These are phyloP conservation scores for Shargacucullia verbasci DNA, from an alignment of 2,888 invertebrate species.

Conservation along the genomic window DNA sequence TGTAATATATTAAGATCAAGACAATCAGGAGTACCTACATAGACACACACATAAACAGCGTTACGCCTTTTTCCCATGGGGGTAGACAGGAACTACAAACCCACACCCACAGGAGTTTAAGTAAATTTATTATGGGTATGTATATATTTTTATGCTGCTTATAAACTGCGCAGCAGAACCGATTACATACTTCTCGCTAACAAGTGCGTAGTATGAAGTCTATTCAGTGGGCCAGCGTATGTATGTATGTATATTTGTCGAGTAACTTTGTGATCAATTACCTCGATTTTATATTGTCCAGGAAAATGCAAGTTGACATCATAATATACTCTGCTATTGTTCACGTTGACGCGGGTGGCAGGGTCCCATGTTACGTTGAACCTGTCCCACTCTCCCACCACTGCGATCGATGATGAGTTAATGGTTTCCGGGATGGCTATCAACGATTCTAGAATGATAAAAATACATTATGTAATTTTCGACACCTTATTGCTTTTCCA, in stretches of 20 bases:
- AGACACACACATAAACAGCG: no score
- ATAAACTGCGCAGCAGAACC: no score
- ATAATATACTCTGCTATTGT: slow-evolving; percentile 95
- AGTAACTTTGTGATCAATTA: slow-evolving; percentile 55
- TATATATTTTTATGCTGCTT: no score
- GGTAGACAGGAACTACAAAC: no score
- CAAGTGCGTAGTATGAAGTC: no score
- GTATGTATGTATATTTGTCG: no score
- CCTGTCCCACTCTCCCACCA: slow-evolving; percentile 93
- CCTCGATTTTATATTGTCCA: slow-evolving; percentile 89
- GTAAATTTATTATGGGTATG: no score
- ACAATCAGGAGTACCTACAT: not conserved
- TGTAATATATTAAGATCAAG: not conserved
- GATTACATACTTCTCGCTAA: not conserved
- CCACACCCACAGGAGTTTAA: no score
- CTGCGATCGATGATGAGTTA: slow-evolving; percentile 90
- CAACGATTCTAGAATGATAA: slow-evolving; percentile 75
- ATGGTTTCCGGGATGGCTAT: slow-evolving; percentile 94
- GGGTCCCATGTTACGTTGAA: slow-evolving; percentile 96
- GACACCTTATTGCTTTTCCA: no score
- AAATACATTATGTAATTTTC: not conserved
- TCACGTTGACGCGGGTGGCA: slow-evolving; percentile 93
- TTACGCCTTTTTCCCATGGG: no score
- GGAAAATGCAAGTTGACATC: slow-evolving; percentile 91
- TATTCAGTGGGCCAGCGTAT: no score